Percentiles rank a stretch among this genome's conserved stretches.
Evolutionary conservation across 2,888 invertebrate species (phyloP).

Genomic region (Hypomecis punctinalis): DNA sequence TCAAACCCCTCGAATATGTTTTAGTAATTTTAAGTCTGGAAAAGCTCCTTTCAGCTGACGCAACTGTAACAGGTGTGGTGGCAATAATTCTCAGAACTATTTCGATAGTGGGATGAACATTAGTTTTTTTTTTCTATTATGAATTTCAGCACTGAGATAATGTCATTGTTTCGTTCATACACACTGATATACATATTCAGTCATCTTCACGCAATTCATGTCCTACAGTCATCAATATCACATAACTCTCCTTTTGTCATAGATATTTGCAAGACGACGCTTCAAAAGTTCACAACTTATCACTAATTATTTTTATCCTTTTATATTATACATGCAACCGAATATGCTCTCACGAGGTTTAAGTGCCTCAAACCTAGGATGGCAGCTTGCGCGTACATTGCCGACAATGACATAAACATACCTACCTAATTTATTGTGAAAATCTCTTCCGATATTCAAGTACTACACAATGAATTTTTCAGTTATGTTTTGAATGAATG

Average conservation of each 20-base stretch:
- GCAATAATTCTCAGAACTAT: conserved; percentile 7
- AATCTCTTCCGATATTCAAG: too few species aligned
- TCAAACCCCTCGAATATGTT: conserved; percentile 1
- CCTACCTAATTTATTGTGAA: conserved; percentile 25
- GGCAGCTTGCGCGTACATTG: conserved; percentile 38
- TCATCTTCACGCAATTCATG: conserved; percentile 44
- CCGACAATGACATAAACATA: conserved; percentile 29
- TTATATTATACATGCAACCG: conserved; percentile 28
- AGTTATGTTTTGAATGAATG: too few species aligned
- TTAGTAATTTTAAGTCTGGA: conserved; percentile 1
- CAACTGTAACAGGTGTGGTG: neutral
- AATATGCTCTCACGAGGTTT: conserved; percentile 31
- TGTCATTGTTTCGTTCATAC: conserved; percentile 41
- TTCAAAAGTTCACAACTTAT: conserved; percentile 41
- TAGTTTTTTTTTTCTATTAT: conserved; percentile 33
- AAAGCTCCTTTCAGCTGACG: neutral
- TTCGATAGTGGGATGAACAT: conserved; percentile 8
- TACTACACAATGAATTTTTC: too few species aligned
- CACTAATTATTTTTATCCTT: conserved; percentile 38
- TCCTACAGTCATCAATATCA: conserved; percentile 43
- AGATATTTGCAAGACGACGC: conserved; percentile 44
- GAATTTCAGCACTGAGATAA: conserved; percentile 26
- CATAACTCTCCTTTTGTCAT: conserved; percentile 44
- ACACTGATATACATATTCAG: conserved; percentile 45
- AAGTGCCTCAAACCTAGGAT: conserved; percentile 28